Evolutionary conservation across 2,888 invertebrate species (phyloP).

Genomic region (Campoletis raptor): DNA sequence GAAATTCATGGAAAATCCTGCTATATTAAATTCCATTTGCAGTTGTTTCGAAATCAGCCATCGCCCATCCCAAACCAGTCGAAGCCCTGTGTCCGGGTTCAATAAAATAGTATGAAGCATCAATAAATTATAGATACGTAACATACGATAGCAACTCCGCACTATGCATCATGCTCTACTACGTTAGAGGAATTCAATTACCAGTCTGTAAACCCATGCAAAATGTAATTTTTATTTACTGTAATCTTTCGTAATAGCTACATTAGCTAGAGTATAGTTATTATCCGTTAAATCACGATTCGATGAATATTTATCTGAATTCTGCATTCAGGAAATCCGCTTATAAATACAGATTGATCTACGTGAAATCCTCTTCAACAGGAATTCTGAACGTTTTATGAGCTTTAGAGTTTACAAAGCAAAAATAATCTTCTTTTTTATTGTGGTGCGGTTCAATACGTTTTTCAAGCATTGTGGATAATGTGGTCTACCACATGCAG

Average conservation of each 20-base stretch:
- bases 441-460: not conserved
- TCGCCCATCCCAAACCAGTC: conserved; percentile 50
- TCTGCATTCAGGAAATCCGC: not conserved
- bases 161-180: conserved; percentile 29
- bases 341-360: conserved; percentile 12
- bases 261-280: conserved; percentile 9
- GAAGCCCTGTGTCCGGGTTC: conserved; percentile 8
- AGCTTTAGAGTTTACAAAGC: not conserved
- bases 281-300: not conserved
- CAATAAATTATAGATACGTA: conserved; percentile 49
- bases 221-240: conserved; percentile 7
- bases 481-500: not conserved
- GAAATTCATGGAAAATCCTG: conserved; percentile 28
- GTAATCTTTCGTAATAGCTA: conserved; percentile 23
- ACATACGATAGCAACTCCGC: conserved; percentile 6
- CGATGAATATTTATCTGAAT: conserved; percentile 9
- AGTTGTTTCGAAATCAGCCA: conserved; percentile 20
- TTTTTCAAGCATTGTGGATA: not conserved
- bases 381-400: not conserved
- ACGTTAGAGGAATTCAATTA: conserved; percentile 23
- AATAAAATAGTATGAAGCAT: conserved; percentile 41
- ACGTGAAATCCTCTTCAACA: not conserved
- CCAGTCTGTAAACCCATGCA: not conserved
- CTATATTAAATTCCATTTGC: conserved; percentile 51
- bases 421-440: not conserved